phyloP scores from a whole-genome alignment of 2,113 vertebrate genomes.

The Tenebrosternarchus preto region DNA sequence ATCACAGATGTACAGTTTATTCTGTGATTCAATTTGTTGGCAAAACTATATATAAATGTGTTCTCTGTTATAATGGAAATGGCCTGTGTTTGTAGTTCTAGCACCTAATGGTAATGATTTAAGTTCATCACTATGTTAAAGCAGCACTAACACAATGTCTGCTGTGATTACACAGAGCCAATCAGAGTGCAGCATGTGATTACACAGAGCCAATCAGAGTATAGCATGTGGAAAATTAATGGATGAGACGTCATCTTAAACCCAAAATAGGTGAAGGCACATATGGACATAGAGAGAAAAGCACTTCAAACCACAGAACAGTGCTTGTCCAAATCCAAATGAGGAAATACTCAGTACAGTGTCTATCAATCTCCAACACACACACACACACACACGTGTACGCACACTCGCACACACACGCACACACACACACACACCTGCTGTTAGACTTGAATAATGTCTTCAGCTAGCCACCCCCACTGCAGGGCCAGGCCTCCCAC shows the following conservation, averaged over 20 bases:
- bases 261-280: constrained; percentile 21
- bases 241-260: constrained; percentile 10
- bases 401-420: neutral
- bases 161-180: constrained; percentile 27
- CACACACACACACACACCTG: constrained; percentile 25
- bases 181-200: constrained; percentile 9
- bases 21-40: neutral
- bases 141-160: constrained; percentile 22
- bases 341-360: constrained; percentile 21
- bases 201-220: constrained; percentile 26
- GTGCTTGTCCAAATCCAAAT: constrained; percentile 38
- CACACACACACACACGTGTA: neutral
- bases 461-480: constrained; percentile 43
- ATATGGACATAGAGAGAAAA: constrained; percentile 12
- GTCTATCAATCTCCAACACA: constrained; percentile 13
- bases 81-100: neutral
- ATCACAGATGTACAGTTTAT: neutral
- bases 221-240: neutral
- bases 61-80: neutral
- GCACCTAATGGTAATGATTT: neutral
- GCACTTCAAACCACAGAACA: constrained; percentile 15
- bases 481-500: constrained; percentile 42
- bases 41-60: neutral
- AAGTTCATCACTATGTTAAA: neutral
- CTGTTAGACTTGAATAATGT: constrained; percentile 54